These are phyloP conservation scores for Eristalinus sepulchralis DNA, from an alignment of 2,888 invertebrate species.

Conservation along the genomic window DNA sequence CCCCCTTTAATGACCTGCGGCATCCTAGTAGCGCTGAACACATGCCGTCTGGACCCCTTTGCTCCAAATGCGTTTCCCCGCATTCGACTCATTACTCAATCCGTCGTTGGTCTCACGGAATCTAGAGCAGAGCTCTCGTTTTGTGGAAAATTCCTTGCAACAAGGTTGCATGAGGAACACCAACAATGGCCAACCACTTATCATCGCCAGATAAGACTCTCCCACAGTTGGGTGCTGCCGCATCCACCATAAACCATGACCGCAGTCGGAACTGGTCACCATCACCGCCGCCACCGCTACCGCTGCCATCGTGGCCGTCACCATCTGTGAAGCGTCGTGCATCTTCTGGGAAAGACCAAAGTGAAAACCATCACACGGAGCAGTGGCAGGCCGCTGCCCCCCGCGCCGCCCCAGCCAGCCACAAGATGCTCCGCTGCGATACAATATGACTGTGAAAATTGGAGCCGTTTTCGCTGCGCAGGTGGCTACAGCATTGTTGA, in stretches of 20 bases:
- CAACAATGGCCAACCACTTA: conserved; percentile 68
- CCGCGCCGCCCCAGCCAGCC: not conserved
- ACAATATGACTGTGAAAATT: conserved; percentile 67
- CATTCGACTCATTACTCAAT: conserved; percentile 19
- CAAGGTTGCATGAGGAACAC: conserved; percentile 52
- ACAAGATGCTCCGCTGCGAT: conserved; percentile 57
- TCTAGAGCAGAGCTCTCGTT: conserved; percentile 45
- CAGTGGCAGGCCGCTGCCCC: conserved; percentile 13
- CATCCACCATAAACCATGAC: not conserved
- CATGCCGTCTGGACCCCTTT: not conserved
- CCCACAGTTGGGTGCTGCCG: conserved; percentile 24
- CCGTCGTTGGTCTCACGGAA: not conserved
- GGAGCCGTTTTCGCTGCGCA: conserved; percentile 68
- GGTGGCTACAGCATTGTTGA: conserved; percentile 69
- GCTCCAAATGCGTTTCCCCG: not conserved
- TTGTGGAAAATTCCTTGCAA: conserved; percentile 25
- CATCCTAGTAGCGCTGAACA: not conserved
- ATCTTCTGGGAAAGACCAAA: conserved; percentile 31
- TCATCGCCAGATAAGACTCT: conserved; percentile 64
- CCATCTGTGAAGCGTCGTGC: conserved; percentile 3
- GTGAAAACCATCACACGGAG: conserved; percentile 8
- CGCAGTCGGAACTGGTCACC: conserved; percentile 45
- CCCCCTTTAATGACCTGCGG: not conserved
- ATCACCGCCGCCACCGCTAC: conserved; percentile 1
- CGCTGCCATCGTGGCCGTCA: conserved; percentile 17